Evolutionary conservation across 2,797 vertebrate species (phyloP).

Genomic region (Sebastolobus alascanus): DNA sequence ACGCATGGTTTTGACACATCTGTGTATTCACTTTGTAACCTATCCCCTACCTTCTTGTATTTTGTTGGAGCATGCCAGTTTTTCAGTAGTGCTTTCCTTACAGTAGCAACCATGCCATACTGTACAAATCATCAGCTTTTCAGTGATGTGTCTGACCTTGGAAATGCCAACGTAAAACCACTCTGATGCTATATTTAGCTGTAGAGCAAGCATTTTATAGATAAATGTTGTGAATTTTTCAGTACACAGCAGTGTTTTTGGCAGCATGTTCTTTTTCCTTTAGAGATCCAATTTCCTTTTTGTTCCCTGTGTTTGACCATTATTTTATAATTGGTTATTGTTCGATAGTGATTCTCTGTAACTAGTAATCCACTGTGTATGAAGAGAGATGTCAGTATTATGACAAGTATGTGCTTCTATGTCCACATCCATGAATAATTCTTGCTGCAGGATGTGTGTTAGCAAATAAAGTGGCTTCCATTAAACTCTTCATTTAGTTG

Average conservation of each 20-base stretch:
- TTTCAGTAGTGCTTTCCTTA: slow-evolving; percentile 13
- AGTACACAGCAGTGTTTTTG: slow-evolving; percentile 4
- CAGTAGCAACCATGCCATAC: slow-evolving; percentile 21
- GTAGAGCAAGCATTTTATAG: slow-evolving; percentile 34
- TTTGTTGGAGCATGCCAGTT: slow-evolving; percentile 1
- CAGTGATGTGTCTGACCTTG: slow-evolving; percentile 67
- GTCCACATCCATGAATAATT: slow-evolving; percentile 83
- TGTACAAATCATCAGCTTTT: slow-evolving; percentile 52
- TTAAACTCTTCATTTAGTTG: slow-evolving; percentile 22
- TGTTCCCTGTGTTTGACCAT: slow-evolving; percentile 22
- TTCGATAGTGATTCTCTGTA: slow-evolving; percentile 46
- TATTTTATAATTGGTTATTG: slow-evolving; percentile 26
- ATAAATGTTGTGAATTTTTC: slow-evolving; percentile 16
- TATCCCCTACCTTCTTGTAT: background rate
- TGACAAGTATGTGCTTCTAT: slow-evolving; percentile 74
- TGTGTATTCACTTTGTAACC: background rate
- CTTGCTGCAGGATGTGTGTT: slow-evolving; percentile 75
- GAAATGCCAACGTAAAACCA: slow-evolving; percentile 28
- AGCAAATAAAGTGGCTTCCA: slow-evolving; percentile 85
- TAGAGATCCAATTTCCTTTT: slow-evolving; percentile 26
- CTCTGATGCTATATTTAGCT: slow-evolving; percentile 62
- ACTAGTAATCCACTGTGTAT: slow-evolving; percentile 29
- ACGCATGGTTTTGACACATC: background rate
- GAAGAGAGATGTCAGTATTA: slow-evolving; percentile 32
- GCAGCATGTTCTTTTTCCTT: background rate